Evolutionary conservation across 2,797 vertebrate species (phyloP).

Genomic region (Urophycis tenuis): DNA sequence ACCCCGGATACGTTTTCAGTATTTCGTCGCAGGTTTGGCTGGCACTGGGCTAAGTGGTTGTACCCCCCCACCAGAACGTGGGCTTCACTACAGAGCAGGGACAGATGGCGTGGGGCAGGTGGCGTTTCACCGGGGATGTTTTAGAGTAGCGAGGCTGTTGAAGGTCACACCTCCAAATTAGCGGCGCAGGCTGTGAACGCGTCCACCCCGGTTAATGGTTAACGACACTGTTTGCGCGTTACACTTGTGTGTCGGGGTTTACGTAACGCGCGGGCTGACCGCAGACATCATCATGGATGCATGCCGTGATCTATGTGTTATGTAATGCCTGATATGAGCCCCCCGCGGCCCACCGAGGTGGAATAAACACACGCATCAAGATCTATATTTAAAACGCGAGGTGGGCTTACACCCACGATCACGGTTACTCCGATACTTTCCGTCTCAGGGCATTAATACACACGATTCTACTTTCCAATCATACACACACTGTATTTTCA

Average conservation of each 20-base stretch:
- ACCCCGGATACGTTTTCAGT: too few relatives aligned
- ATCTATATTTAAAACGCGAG: conserved; percentile 47
- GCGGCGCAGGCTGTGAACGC: not conserved
- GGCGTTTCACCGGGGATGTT: not conserved
- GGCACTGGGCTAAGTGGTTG: not conserved
- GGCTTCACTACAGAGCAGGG: not conserved
- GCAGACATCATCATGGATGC: not conserved
- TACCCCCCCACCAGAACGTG: too few relatives aligned
- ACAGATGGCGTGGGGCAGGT: not conserved
- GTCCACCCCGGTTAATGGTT: not conserved
- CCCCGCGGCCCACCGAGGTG: conserved; percentile 3
- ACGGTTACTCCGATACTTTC: too few relatives aligned
- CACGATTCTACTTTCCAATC: too few relatives aligned
- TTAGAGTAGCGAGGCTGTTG: conserved; percentile 24
- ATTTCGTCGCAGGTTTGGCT: too few relatives aligned
- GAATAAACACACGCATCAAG: conserved; percentile 30
- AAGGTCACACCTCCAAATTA: conserved; percentile 9
- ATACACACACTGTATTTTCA: too few relatives aligned
- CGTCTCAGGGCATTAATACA: too few relatives aligned
- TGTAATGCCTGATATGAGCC: too few relatives aligned
- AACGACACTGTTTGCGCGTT: not conserved
- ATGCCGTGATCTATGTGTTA: too few relatives aligned
- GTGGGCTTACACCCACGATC: conserved; percentile 15
- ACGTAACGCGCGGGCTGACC: not conserved
- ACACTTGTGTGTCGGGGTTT: conserved; percentile 13